phyloP scores from a whole-genome alignment of 2,888 invertebrate genomes.

The Ophion costatus region DNA sequence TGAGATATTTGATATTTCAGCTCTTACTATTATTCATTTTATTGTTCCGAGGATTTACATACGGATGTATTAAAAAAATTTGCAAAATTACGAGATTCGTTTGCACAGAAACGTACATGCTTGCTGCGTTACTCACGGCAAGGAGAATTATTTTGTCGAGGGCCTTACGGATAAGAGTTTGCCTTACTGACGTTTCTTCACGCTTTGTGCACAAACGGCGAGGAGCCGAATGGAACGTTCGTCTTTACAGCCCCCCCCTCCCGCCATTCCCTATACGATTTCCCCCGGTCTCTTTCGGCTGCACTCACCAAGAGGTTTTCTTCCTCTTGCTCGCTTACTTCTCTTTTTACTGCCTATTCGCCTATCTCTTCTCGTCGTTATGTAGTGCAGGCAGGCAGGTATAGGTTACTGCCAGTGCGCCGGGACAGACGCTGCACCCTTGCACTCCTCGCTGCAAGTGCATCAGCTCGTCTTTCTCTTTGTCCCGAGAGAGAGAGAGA shows the following conservation, averaged over 20 bases:
- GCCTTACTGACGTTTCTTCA: conserved; percentile 28
- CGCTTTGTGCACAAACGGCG: conserved; percentile 27
- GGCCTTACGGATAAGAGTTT: not conserved
- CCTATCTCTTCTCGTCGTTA: conserved; percentile 30
- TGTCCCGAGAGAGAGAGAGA: conserved; percentile 17
- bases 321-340: conserved; percentile 18
- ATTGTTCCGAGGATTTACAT: conserved; percentile 4
- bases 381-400: conserved; percentile 18
- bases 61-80: conserved; percentile 1
- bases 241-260: conserved; percentile 46
- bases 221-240: conserved; percentile 22
- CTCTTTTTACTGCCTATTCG: conserved; percentile 16
- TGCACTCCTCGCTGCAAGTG: conserved; percentile 24
- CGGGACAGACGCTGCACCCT: conserved; percentile 57
- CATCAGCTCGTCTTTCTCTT: conserved; percentile 31
- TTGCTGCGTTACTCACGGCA: not conserved
- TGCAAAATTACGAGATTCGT: conserved; percentile 9
- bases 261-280: conserved; percentile 24
- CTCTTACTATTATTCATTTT: conserved; percentile 19
- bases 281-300: conserved; percentile 51
- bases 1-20: conserved; percentile 9
- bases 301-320: conserved; percentile 3
- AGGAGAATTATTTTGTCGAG: conserved; percentile 18
- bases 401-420: not conserved
- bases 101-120: not conserved